Conservation (phyloP, 1,140 invertebrate species). For the Drosophila lowei region DNA sequence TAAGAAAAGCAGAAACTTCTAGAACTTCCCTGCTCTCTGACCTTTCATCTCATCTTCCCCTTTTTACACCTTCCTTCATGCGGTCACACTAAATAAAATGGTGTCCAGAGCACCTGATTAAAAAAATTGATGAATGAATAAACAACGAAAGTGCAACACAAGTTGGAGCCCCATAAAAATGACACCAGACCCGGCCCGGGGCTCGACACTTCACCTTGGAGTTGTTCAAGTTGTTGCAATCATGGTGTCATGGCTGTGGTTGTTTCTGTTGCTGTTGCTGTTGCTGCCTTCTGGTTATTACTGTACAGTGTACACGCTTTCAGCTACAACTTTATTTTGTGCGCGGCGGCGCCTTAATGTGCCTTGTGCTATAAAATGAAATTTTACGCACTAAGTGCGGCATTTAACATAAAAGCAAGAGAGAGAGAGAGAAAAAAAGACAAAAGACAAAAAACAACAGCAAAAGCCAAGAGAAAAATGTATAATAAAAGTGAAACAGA, state of each 20-base stretch:
- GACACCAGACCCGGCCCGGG: slow-evolving; percentile 26
- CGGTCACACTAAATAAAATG: slow-evolving; percentile 51
- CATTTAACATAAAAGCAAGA: slow-evolving; percentile 32
- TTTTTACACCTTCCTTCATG: slow-evolving; percentile 8
- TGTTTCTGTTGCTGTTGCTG: slow-evolving; percentile 16
- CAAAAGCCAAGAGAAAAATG: too few species aligned
- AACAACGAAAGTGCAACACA: slow-evolving; percentile 61
- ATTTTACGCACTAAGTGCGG: slow-evolving; percentile 65
- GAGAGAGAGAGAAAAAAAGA: neutral
- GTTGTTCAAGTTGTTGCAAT: slow-evolving; percentile 29
- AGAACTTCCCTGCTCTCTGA: neutral
- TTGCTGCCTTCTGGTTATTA: slow-evolving; percentile 42
- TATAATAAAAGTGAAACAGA: slow-evolving; percentile 33
- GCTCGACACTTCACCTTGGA: slow-evolving; percentile 56
- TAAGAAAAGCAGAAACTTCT: too few species aligned
- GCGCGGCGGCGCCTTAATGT: slow-evolving; percentile 40
- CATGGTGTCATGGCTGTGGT: slow-evolving; percentile 6
- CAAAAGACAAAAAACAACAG: neutral
- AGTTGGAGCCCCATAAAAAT: slow-evolving; percentile 38
- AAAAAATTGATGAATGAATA: slow-evolving; percentile 60
- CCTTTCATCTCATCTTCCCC: too few species aligned
- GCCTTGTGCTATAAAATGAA: slow-evolving; percentile 65
- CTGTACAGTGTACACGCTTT: slow-evolving; percentile 55
- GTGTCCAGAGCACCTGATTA: slow-evolving; percentile 58
- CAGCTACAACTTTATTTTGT: slow-evolving; percentile 70